A percentile compares a stretch with the other conserved stretches of the same genome.
Evolutionary conservation across 2,113 vertebrate genomes (phyloP).

Genomic region (Crotalus horridus): DNA sequence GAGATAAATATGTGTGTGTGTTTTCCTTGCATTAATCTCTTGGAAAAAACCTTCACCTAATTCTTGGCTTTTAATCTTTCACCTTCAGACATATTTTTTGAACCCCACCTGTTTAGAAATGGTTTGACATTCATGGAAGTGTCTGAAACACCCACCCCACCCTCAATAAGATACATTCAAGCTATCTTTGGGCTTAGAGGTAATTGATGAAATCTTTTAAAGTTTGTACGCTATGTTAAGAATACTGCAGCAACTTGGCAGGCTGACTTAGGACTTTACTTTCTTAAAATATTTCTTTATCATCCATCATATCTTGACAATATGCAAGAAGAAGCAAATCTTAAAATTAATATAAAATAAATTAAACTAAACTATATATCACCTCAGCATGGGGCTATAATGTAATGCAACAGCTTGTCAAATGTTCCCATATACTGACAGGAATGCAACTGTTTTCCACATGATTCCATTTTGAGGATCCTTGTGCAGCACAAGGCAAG

Average conservation of each 20-base stretch:
- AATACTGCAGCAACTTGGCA: not conserved
- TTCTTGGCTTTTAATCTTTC: slow-evolving; percentile 53
- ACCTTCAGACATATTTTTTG: slow-evolving; percentile 30
- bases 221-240: not conserved
- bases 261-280: not conserved
- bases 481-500: not conserved
- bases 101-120: slow-evolving; percentile 42
- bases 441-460: not conserved
- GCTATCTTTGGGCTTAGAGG: not conserved
- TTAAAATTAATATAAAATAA: not conserved
- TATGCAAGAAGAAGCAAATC: not conserved
- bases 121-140: slow-evolving; percentile 26
- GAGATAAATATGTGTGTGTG: slow-evolving; percentile 29
- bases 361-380: not conserved
- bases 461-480: not conserved
- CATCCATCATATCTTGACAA: not conserved
- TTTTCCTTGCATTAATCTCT: slow-evolving; percentile 35
- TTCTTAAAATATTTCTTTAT: not conserved
- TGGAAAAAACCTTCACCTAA: slow-evolving; percentile 36
- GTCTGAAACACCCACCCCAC: not conserved
- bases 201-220: not conserved
- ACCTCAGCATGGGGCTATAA: not conserved
- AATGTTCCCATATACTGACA: not conserved
- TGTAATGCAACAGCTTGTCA: not conserved
- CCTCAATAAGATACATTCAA: not conserved